Conservation (phyloP, 1,140 invertebrate genomes). For the Microplitis mediator region DNA sequence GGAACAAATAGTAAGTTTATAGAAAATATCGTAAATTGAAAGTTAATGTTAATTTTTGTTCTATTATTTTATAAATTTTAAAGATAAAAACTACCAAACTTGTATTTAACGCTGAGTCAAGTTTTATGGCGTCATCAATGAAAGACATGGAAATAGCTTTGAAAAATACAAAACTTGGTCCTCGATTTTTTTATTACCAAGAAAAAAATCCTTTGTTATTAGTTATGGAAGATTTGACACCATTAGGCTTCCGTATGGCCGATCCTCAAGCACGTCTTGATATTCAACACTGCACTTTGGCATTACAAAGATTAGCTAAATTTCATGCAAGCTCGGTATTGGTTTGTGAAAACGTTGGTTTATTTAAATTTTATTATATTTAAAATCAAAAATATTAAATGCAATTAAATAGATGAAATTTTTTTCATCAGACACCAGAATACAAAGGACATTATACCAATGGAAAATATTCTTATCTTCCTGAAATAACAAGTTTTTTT, state of each 20-base stretch:
- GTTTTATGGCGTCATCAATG: too few relatives aligned
- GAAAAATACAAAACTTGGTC: conserved; percentile 32
- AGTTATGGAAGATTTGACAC: conserved; percentile 63
- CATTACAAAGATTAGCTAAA: conserved; percentile 63
- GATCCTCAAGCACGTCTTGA: conserved; percentile 63
- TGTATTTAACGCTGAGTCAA: too few relatives aligned
- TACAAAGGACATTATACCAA: conserved; percentile 44
- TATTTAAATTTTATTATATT: too few relatives aligned
- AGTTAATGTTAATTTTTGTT: too few relatives aligned
- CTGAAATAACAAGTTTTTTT: conserved; percentile 45
- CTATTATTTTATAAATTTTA: too few relatives aligned
- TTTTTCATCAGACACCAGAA: conserved; percentile 52
- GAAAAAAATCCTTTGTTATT: conserved; percentile 54
- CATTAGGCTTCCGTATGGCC: conserved; percentile 64
- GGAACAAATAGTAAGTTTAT: too few relatives aligned
- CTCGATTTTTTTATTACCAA: conserved; percentile 45
- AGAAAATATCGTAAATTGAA: too few relatives aligned
- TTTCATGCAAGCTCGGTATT: conserved; percentile 66
- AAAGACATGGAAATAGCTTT: too few relatives aligned
- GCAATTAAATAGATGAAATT: not conserved
- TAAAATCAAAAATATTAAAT: too few relatives aligned
- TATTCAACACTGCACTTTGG: conserved; percentile 57
- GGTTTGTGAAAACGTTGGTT: conserved; percentile 58
- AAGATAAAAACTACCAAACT: too few relatives aligned
- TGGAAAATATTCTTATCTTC: conserved; percentile 53